phyloP scores from a whole-genome alignment of 2,797 vertebrate species.

The Lepilemur septentrionalis region DNA sequence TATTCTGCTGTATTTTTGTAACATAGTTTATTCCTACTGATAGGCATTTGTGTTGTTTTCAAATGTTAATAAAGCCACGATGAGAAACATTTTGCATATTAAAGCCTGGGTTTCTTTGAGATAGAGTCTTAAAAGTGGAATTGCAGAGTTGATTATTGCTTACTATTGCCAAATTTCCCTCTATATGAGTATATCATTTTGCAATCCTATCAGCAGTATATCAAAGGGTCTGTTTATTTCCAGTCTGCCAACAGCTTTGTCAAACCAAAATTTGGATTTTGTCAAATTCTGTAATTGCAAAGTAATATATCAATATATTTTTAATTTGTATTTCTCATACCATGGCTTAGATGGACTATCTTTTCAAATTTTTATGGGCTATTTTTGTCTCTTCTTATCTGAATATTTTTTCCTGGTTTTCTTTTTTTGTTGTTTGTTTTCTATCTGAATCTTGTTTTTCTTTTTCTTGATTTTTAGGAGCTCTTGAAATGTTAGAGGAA shows the following conservation, averaged over 20 bases:
- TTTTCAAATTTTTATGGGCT: background rate
- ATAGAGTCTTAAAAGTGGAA: background rate
- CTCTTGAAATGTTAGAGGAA: background rate
- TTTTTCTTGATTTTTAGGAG: background rate
- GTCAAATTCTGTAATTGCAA: background rate
- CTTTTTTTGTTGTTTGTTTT: background rate
- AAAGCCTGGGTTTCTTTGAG: background rate
- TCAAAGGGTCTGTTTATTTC: background rate
- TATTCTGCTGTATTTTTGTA: background rate
- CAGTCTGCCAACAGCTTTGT: background rate
- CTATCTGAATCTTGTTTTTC: background rate
- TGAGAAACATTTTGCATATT: background rate
- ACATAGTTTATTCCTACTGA: background rate
- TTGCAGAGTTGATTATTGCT: background rate
- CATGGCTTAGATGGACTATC: background rate
- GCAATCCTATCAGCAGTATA: background rate
- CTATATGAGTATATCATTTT: background rate
- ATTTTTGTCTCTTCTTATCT: background rate
- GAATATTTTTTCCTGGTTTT: background rate
- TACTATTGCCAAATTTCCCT: background rate
- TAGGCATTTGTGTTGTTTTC: background rate
- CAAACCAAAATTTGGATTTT: background rate
- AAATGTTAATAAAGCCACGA: background rate
- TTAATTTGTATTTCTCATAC: background rate
- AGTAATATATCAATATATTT: background rate